A percentile compares a stretch with the other conserved stretches of the same genome.
Evolutionary conservation across 2,888 invertebrate genomes (phyloP).

Genomic region (Tanytarsus gracilentus): DNA sequence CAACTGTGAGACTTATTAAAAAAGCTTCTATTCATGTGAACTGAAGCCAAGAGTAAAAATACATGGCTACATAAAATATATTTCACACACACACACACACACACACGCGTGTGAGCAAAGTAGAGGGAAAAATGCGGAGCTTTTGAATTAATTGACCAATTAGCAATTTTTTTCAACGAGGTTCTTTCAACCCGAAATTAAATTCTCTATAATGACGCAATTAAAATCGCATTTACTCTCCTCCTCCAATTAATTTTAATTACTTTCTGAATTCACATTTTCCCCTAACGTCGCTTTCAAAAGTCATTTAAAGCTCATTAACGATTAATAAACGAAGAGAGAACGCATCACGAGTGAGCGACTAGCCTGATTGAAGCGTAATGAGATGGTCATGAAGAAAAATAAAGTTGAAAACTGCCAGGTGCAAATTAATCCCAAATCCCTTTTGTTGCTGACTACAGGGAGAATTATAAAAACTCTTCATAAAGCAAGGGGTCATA

Average conservation of each 20-base stretch:
- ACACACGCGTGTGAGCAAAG: background rate
- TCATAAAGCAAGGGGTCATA: too few relatives aligned
- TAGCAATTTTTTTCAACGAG: too few relatives aligned
- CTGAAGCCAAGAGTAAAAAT: background rate
- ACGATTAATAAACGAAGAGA: too few relatives aligned
- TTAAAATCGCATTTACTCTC: slow-evolving; percentile 17
- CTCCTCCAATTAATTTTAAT: slow-evolving; percentile 20
- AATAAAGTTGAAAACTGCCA: background rate
- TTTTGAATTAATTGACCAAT: slow-evolving; percentile 10
- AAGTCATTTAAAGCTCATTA: too few relatives aligned
- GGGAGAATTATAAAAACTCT: background rate
- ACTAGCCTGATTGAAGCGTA: background rate
- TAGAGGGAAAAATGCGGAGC: background rate
- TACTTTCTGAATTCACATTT: background rate
- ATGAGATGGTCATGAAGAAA: background rate
- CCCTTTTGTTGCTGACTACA: background rate
- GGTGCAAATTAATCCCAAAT: background rate
- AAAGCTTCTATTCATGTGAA: background rate
- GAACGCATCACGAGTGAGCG: background rate
- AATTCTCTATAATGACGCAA: background rate
- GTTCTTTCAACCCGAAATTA: background rate
- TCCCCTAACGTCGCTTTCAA: too few relatives aligned
- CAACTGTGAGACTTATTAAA: background rate
- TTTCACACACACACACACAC: too few relatives aligned
- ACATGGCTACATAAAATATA: background rate